Percentiles rank a stretch among this genome's conserved stretches.
phyloP scores from a whole-genome alignment of 2,888 invertebrate species.

The Agrochola lychnidis region DNA sequence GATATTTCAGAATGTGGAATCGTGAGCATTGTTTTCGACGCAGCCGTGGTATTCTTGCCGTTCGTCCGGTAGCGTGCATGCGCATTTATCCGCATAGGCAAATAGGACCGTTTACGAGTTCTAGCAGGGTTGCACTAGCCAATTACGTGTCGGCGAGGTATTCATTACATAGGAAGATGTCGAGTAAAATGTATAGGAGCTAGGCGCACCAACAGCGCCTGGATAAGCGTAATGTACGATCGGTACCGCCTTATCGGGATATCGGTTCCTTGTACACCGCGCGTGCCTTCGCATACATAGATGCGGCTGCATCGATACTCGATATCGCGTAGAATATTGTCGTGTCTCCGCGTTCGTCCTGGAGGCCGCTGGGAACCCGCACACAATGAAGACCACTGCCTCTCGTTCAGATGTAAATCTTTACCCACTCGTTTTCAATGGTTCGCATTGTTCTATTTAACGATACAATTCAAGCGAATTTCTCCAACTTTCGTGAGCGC shows the following conservation, averaged over 20 bases:
- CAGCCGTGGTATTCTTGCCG: slow-evolving; percentile 60
- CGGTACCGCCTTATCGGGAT: slow-evolving; percentile 81
- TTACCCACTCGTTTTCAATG: slow-evolving; percentile 79
- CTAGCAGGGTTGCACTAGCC: slow-evolving; percentile 75
- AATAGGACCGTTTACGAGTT: slow-evolving; percentile 74
- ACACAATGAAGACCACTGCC: slow-evolving; percentile 79
- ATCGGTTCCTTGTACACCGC: slow-evolving; percentile 80
- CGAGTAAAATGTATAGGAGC: slow-evolving; percentile 79
- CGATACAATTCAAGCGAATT: slow-evolving; percentile 79
- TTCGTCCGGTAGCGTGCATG: slow-evolving; percentile 62
- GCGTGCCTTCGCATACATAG: slow-evolving; percentile 84
- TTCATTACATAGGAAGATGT: slow-evolving; percentile 83
- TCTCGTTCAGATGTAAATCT: slow-evolving; percentile 82
- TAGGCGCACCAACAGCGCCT: slow-evolving; percentile 76
- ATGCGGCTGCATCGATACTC: slow-evolving; percentile 78
- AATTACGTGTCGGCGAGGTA: slow-evolving; percentile 83
- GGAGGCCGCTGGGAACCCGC: slow-evolving; percentile 70
- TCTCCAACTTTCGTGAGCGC: slow-evolving; percentile 75
- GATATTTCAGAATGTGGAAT: slow-evolving; percentile 63
- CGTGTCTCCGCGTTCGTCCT: slow-evolving; percentile 74
- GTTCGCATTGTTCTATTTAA: slow-evolving; percentile 81
- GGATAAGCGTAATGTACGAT: slow-evolving; percentile 85
- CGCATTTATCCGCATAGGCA: slow-evolving; percentile 65
- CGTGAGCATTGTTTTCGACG: slow-evolving; percentile 71
- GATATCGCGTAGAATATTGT: slow-evolving; percentile 80